phyloP scores from a whole-genome alignment of 2,888 invertebrate genomes.

The Leptopilina myrica region DNA sequence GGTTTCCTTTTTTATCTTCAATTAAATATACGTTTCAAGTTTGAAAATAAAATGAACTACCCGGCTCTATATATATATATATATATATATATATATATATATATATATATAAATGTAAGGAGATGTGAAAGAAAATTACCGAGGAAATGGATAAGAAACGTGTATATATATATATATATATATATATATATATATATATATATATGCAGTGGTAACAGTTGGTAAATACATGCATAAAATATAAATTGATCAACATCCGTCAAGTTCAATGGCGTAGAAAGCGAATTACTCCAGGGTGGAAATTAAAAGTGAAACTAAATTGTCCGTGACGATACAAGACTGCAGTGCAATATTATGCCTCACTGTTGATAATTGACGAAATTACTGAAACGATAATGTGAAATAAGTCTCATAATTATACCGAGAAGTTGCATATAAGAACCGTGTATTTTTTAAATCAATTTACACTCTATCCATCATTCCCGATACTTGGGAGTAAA shows the following conservation, averaged over 20 bases:
- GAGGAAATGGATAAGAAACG: neutral
- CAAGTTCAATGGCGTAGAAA: conserved; percentile 38
- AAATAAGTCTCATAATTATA: too few relatives aligned
- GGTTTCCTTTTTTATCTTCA: neutral
- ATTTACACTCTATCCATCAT: conserved; percentile 6
- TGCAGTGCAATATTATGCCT: neutral
- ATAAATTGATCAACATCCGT: conserved; percentile 17
- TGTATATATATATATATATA: too few relatives aligned
- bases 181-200: too few relatives aligned
- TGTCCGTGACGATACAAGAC: conserved; percentile 19
- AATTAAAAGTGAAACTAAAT: conserved; percentile 33
- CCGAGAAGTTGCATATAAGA: neutral
- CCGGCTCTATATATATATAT: too few relatives aligned
- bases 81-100: too few relatives aligned
- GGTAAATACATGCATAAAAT: conserved; percentile 33
- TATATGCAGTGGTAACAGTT: neutral
- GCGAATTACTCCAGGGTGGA: conserved; percentile 26
- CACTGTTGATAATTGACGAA: neutral
- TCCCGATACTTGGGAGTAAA: neutral
- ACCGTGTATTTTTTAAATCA: conserved; percentile 5
- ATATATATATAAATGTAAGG: too few relatives aligned
- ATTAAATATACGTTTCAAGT: too few relatives aligned
- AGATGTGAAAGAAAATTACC: neutral
- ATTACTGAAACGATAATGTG: neutral
- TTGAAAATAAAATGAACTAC: too few relatives aligned